Conservation (phyloP, 1,140 invertebrate genomes). For the Mylabris phalerata region DNA sequence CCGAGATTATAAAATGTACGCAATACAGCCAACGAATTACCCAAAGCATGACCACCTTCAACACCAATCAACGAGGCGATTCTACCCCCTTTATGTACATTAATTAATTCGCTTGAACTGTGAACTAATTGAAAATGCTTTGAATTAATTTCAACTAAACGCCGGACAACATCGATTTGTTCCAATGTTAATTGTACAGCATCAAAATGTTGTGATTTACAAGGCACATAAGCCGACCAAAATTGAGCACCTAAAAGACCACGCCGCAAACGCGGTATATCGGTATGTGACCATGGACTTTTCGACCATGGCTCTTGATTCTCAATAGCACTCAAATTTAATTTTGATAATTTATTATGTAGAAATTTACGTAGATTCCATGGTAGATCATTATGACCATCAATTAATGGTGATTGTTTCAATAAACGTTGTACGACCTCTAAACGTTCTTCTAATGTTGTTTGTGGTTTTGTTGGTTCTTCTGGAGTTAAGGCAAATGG, state of each 20-base stretch:
- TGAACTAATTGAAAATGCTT: constrained; percentile 64
- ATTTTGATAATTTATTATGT: constrained; percentile 70
- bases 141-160: constrained; percentile 70
- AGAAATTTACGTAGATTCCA: constrained; percentile 77
- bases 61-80: constrained; percentile 66
- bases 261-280: constrained; percentile 72
- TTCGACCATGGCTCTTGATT: constrained; percentile 70
- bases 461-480: constrained; percentile 18
- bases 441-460: constrained; percentile 28
- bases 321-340: constrained; percentile 70
- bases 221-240: constrained; percentile 79
- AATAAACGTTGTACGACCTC: constrained; percentile 41
- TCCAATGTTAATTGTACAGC: constrained; percentile 80
- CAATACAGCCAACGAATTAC: constrained; percentile 60
- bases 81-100: constrained; percentile 68
- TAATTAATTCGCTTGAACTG: constrained; percentile 63
- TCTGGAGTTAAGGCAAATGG: constrained; percentile 31
- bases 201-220: constrained; percentile 72
- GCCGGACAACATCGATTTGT: constrained; percentile 82
- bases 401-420: constrained; percentile 53
- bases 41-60: constrained; percentile 68
- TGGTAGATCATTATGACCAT: constrained; percentile 83
- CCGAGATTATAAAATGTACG: constrained; percentile 63
- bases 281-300: constrained; percentile 80
- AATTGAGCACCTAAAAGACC: constrained; percentile 79